Conservation (phyloP, 2,888 invertebrate genomes). For the Leptinotarsa peninsularis region DNA sequence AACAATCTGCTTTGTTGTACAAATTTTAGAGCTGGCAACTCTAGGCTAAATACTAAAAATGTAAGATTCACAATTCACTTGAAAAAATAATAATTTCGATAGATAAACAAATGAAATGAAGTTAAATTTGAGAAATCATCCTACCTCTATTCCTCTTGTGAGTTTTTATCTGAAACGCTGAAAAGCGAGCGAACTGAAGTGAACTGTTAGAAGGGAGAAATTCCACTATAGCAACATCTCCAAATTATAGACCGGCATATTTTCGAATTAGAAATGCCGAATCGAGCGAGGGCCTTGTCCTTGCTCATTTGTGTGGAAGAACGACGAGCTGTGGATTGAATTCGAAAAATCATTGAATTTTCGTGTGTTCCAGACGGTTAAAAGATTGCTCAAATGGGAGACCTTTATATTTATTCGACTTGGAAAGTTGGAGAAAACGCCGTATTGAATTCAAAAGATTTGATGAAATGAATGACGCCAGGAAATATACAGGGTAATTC, state of each 20-base stretch:
- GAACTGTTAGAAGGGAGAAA: conserved; percentile 26
- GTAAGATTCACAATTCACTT: too few relatives aligned
- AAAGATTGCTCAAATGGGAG: neutral
- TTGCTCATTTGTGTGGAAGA: conserved; percentile 24
- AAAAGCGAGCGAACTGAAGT: conserved; percentile 40
- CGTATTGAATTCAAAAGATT: conserved; percentile 5
- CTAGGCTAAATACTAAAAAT: too few relatives aligned
- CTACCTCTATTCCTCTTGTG: neutral
- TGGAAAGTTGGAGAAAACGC: conserved; percentile 14
- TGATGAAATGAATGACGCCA: neutral
- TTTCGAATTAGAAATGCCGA: conserved; percentile 54
- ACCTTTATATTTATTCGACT: neutral
- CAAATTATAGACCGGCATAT: conserved; percentile 55
- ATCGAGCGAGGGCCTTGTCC: conserved; percentile 41
- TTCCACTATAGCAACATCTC: conserved; percentile 28
- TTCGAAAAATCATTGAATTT: conserved; percentile 26
- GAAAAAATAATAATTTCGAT: too few relatives aligned
- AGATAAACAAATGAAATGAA: too few relatives aligned
- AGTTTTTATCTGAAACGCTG: conserved; percentile 35
- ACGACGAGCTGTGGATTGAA: conserved; percentile 27
- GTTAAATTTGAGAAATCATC: neutral
- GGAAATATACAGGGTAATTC: neutral
- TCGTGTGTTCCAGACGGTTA: conserved; percentile 14
- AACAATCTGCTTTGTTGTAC: too few relatives aligned
- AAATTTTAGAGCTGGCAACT: too few relatives aligned